Conservation (phyloP, 2,113 vertebrate species). For the Mustela nigripes region DNA sequence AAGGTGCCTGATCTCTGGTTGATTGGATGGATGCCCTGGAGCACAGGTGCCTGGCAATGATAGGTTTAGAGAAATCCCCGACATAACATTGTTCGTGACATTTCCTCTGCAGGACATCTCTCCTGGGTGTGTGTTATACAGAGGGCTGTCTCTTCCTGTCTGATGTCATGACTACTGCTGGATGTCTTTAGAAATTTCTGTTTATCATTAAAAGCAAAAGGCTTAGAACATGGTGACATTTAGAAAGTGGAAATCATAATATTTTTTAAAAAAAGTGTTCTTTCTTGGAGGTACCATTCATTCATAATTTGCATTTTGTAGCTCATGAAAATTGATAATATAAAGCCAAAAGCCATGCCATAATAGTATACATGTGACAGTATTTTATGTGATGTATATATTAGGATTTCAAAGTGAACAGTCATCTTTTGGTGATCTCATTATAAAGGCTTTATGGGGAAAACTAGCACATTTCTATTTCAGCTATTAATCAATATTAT, state of each 20-base stretch:
- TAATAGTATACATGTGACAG: not conserved
- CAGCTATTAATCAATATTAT: not conserved
- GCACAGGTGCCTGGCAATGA: slow-evolving; percentile 81
- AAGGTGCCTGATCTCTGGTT: slow-evolving; percentile 73
- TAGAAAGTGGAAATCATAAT: slow-evolving; percentile 56
- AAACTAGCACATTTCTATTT: not conserved
- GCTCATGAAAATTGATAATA: not conserved
- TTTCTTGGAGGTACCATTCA: not conserved
- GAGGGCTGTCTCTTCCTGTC: slow-evolving; percentile 63
- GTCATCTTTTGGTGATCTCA: not conserved
- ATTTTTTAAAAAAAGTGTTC: slow-evolving; percentile 1
- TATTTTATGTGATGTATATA: not conserved
- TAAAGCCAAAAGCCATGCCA: not conserved
- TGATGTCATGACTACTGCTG: slow-evolving; percentile 39
- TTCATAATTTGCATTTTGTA: slow-evolving; percentile 18
- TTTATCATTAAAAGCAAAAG: slow-evolving; percentile 56
- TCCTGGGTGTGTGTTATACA: not conserved
- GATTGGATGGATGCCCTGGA: slow-evolving; percentile 74
- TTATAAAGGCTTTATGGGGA: not conserved
- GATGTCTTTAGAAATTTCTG: slow-evolving; percentile 64
- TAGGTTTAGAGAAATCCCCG: slow-evolving; percentile 70
- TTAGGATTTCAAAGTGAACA: slow-evolving; percentile 37
- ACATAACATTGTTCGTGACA: slow-evolving; percentile 59
- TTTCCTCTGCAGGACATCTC: slow-evolving; percentile 68
- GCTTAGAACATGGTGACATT: slow-evolving; percentile 61